phyloP scores from a whole-genome alignment of 1,140 invertebrate species.

The Meloidogyne exigua region DNA sequence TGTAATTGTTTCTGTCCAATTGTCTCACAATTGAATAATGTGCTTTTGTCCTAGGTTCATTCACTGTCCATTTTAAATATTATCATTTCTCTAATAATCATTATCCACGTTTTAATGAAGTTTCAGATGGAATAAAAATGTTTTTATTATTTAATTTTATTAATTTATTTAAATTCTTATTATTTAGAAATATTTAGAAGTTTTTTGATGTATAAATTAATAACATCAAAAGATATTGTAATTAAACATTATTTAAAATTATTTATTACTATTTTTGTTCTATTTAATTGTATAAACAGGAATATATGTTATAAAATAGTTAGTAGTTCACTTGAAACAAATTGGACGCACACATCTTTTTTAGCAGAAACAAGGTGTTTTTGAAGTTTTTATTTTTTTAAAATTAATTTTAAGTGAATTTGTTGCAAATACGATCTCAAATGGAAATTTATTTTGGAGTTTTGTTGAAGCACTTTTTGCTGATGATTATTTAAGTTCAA shows the following conservation, averaged over 20 bases:
- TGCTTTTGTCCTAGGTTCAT: too few relatives aligned
- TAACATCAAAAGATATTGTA: neutral
- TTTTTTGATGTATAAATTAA: neutral
- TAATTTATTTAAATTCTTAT: too few relatives aligned
- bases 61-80: too few relatives aligned
- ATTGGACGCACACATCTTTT: slow-evolving; percentile 60
- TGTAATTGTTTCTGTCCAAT: too few relatives aligned
- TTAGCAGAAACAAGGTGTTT: slow-evolving; percentile 59
- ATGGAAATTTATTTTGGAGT: slow-evolving; percentile 14
- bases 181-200: neutral
- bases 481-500: slow-evolving; percentile 4
- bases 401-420: slow-evolving; percentile 5
- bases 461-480: slow-evolving; percentile 5
- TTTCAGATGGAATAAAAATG: too few relatives aligned
- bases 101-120: too few relatives aligned
- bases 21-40: too few relatives aligned
- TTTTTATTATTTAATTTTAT: too few relatives aligned
- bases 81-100: too few relatives aligned
- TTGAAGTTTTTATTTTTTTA: neutral
- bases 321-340: slow-evolving; percentile 49
- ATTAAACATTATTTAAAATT: neutral
- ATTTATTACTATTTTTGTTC: neutral
- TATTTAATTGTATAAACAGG: neutral
- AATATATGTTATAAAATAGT: slow-evolving; percentile 42
- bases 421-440: slow-evolving; percentile 16